Evolutionary conservation across 2,797 vertebrate species (phyloP).

Genomic region (Capromys pilorides): DNA sequence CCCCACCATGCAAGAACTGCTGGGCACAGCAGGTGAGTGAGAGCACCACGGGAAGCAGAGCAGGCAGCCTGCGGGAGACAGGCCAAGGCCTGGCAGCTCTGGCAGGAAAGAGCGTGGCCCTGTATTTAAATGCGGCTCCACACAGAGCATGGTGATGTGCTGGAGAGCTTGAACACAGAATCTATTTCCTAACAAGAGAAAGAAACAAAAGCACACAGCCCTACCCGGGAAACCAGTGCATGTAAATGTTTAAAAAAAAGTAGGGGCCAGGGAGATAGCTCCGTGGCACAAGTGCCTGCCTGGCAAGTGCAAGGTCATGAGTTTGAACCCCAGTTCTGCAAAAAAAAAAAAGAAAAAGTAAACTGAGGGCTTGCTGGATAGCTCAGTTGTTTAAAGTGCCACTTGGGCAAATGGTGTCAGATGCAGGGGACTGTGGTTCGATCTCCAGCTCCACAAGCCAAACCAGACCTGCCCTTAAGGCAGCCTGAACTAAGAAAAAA

Average conservation of each 20-base stretch:
- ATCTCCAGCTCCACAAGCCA: no score
- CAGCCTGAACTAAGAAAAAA: background rate
- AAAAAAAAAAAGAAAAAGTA: no score
- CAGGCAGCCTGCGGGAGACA: no score
- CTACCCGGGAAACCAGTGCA: background rate
- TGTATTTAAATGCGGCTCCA: background rate
- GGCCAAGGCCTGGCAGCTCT: background rate
- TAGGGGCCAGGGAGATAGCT: no score
- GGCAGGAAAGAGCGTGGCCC: background rate
- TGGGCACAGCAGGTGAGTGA: fast-evolving
- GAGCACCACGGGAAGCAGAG: fast-evolving
- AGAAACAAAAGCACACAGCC: background rate
- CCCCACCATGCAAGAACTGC: background rate
- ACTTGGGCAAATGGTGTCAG: no score
- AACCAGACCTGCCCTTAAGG: no score
- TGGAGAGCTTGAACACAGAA: background rate
- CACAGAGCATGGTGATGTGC: background rate
- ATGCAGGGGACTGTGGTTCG: no score
- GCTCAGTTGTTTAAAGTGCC: no score
- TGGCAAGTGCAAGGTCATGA: no score
- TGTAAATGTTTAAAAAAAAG: background rate
- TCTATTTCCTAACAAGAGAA: background rate
- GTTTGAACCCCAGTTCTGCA: no score
- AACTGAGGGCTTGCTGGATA: no score
- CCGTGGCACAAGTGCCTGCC: no score